Conservation (phyloP, 2,113 vertebrate species). For the Antidorcas marsupialis region DNA sequence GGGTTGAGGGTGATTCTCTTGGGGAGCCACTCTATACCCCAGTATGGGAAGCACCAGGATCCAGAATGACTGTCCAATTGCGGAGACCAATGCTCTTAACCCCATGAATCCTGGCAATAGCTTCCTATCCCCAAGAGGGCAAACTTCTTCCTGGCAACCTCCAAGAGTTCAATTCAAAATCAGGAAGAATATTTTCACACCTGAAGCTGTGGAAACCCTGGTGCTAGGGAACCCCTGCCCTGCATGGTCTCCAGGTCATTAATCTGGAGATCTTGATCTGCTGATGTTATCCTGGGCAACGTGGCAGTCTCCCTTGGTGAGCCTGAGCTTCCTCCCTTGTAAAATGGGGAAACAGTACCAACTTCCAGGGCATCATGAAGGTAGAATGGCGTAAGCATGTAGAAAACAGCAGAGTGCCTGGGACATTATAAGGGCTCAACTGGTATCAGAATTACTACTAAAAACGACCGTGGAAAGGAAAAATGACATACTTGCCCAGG, state of each 20-base stretch:
- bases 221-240: background rate
- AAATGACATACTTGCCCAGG: background rate
- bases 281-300: background rate
- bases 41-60: background rate
- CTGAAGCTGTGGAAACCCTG: background rate
- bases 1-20: background rate
- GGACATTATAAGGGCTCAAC: background rate
- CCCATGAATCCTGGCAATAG: background rate
- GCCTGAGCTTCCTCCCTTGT: background rate
- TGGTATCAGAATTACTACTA: background rate
- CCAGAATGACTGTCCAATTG: background rate
- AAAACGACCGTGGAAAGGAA: background rate
- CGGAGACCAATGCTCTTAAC: background rate
- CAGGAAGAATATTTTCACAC: background rate
- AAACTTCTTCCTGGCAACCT: background rate
- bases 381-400: background rate
- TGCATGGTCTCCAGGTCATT: background rate
- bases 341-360: background rate
- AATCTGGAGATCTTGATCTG: background rate
- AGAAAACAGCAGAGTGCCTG: background rate
- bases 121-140: background rate
- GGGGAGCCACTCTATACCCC: background rate
- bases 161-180: background rate
- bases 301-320: background rate
- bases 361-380: background rate